phyloP scores from a whole-genome alignment of 2,888 invertebrate genomes.

The Melanostoma scalare region DNA sequence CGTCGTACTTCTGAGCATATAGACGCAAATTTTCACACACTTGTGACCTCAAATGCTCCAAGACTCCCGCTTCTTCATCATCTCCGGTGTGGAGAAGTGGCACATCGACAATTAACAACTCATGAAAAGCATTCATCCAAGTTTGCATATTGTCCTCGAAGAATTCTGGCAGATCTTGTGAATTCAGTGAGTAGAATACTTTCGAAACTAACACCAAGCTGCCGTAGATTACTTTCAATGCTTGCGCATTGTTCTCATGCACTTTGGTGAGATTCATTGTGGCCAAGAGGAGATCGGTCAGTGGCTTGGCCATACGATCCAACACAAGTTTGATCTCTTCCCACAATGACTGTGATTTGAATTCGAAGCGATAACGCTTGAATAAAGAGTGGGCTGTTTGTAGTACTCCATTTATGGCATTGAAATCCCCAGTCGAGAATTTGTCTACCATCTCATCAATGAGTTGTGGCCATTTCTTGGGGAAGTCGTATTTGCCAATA shows the following conservation, averaged over 20 bases:
- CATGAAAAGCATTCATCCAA: constrained; percentile 97
- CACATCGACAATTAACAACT: constrained; percentile 90
- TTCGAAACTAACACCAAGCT: constrained; percentile 95
- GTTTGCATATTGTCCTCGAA: constrained; percentile 98
- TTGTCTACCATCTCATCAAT: constrained; percentile 96
- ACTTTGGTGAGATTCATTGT: constrained; percentile 91
- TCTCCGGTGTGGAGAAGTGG: constrained; percentile 89
- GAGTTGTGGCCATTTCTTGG: constrained; percentile 96
- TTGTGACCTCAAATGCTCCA: constrained; percentile 96
- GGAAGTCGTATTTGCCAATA: constrained; percentile 98
- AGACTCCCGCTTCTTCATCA: constrained; percentile 92
- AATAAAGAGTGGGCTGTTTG: constrained; percentile 98
- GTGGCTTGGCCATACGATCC: constrained; percentile 95
- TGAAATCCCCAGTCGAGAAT: constrained; percentile 95
- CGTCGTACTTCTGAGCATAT: constrained; percentile 98
- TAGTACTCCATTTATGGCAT: constrained; percentile 96
- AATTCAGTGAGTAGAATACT: constrained; percentile 98
- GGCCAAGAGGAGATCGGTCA: constrained; percentile 95
- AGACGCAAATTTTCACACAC: constrained; percentile 97
- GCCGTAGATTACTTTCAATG: constrained; percentile 93
- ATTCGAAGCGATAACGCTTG: constrained; percentile 97
- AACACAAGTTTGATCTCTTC: constrained; percentile 98
- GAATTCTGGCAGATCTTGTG: constrained; percentile 98
- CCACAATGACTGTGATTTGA: constrained; percentile 97
- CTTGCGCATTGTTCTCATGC: constrained; percentile 90